Base-by-base conservation (phyloP, 1,140 invertebrate species). In the Chrysomallon squamiferum region DNA sequence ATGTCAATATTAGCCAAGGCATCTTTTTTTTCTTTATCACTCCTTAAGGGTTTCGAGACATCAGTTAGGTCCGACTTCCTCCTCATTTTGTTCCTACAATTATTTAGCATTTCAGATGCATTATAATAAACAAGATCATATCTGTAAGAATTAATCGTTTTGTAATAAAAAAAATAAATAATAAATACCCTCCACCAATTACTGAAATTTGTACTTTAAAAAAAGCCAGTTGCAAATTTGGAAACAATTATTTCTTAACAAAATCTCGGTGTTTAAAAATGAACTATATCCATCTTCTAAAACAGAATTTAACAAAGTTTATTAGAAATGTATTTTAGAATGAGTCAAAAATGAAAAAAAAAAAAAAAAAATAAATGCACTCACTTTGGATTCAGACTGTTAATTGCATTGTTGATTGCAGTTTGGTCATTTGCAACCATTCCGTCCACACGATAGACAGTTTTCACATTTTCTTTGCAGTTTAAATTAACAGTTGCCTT, bases 391-490 rank as follows among this genome's bases (percentile, higher is more conserved):
- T 47, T 86, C 65, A 86, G 85, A 72, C 83, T 88, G 78, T 83
- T 89, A 52, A 90, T 81, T 35, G 85, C 89, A 83, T 89, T 88
- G 72, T 88, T 87, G 9, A 89, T 87, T 15, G 87, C 79, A 74
- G 85, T 88, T 29, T 87, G 87, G 83, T 90, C 88, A 68, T 83
- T 86, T 2, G 88, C 73, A 32, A 89, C 89, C 9, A 89, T 87
- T 62, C 89, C 88, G 69, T 90, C 89, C 13, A 90, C 86, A 62
- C 88, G 84, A 77, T 87, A 89, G 1, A 90, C 87, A 49, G 87
- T 85, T 18, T 73, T 71, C 33, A 76, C 74, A 65, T 78, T 80
- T 35, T 81, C 81, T 64, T 81, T 86, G 65, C 77, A 76, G 71
- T 70, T 80, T 45, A 64, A 67, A 56, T 49, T 68, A 65, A 70